Evolutionary conservation across 2,113 vertebrate genomes (phyloP).

Genomic region (Macroglossus sobrinus): DNA sequence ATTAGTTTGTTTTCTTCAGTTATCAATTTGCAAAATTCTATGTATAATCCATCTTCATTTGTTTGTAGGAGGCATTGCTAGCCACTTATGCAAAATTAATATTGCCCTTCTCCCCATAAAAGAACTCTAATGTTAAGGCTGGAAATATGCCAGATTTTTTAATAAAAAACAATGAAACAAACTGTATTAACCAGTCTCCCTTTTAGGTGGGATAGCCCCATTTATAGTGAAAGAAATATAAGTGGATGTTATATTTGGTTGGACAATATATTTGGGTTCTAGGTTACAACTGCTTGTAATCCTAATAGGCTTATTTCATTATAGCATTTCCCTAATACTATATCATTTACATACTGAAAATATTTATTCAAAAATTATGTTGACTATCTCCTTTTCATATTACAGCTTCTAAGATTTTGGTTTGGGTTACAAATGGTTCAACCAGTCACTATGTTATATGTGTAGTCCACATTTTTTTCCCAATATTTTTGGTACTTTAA

Average conservation of each 20-base stretch:
- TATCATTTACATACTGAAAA: neutral
- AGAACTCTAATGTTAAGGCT: neutral
- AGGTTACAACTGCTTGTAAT: neutral
- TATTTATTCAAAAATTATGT: neutral
- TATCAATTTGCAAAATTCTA: neutral
- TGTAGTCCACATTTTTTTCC: neutral
- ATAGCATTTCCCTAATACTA: neutral
- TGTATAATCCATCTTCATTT: neutral
- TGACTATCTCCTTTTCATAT: neutral
- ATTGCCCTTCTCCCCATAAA: neutral
- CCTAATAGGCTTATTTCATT: neutral
- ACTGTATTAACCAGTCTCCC: neutral
- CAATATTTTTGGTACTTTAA: neutral
- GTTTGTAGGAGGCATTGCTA: neutral
- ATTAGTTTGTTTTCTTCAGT: neutral
- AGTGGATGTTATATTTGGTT: neutral
- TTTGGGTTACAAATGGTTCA: neutral
- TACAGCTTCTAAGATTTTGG: neutral
- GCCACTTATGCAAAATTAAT: neutral
- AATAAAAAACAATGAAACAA: neutral
- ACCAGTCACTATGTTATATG: neutral
- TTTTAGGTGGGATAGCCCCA: neutral
- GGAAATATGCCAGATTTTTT: neutral
- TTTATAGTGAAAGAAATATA: neutral
- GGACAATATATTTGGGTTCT: neutral